Conservation (phyloP, 1,140 invertebrate genomes). For the Meloidogyne exigua region DNA sequence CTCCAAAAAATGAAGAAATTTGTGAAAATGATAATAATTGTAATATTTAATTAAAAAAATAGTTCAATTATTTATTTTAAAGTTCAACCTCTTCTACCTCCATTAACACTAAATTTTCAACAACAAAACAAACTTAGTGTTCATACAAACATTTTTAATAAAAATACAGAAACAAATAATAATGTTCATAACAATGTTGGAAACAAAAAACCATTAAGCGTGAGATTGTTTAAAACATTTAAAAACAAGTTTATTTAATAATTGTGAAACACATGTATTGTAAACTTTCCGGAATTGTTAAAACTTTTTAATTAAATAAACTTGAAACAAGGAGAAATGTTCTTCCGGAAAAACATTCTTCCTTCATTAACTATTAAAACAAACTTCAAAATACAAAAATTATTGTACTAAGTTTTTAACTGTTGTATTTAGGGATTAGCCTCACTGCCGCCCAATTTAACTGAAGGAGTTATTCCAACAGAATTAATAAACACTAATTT, state of each 20-base stretch:
- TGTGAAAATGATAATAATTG: background rate
- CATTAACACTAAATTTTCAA: background rate
- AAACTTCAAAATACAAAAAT: too few relatives aligned
- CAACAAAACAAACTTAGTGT: background rate
- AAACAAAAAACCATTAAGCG: background rate
- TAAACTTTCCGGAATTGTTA: too few relatives aligned
- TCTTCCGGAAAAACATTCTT: too few relatives aligned
- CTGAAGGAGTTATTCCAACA: background rate
- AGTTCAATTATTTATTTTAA: background rate
- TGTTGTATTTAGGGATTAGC: background rate
- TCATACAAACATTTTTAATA: background rate
- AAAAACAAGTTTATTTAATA: too few relatives aligned
- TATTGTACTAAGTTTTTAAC: too few relatives aligned
- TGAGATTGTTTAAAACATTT: background rate
- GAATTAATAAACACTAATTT: too few relatives aligned
- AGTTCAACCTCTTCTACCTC: background rate
- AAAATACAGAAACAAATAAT: background rate
- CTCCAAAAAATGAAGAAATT: slow-evolving; percentile 1
- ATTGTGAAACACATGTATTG: too few relatives aligned
- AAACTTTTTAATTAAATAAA: too few relatives aligned
- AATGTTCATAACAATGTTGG: background rate
- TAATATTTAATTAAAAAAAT: background rate
- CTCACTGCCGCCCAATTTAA: background rate
- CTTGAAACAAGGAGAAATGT: too few relatives aligned
- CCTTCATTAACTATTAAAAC: too few relatives aligned